Evolutionary conservation across 2,113 vertebrate genomes (phyloP), one percentile per base, ranked within the genome.

Genomic region (Vulpes lagopus): DNA sequence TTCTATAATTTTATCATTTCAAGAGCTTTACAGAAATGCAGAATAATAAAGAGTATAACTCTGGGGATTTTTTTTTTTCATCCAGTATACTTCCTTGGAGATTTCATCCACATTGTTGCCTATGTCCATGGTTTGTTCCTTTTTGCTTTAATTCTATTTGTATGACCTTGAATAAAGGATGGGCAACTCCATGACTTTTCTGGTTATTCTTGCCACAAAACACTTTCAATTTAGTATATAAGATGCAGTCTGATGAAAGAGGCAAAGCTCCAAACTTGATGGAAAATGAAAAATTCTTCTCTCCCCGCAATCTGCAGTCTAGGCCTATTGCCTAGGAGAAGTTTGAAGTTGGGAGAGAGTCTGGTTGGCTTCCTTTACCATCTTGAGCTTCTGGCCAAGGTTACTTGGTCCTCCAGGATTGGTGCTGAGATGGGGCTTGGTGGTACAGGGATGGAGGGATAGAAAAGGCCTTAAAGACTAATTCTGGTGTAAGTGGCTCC

Each of bases 1-100:
- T 94, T 94, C 62, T 84, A 9, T 94, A 69, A 43, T 83, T 94
- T 91, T 87, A 43, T 64, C 49, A 81, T 94, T 94, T 97, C 67
- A 79, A 83, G 84, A 76, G 7, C 11, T 30, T 83, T 81, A 51
- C 71, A 83, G 62, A 93, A 89, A 51, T 80, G 64, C 38, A 91
- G 35, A 38, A 62, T 62, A 57, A 73, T 73, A 23, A 15, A 25
- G 64, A 32, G 16, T 67, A 30, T 67, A 67, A 74, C 6, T 92
- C 94, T 95, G 53, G 53, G 62, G 55, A 38, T 19, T 57, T 17
- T 57, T 57, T 59, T 67, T 65, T 55, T 82, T 25, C 20, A 69
- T 49, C 79, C 22, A 86, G 10, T 71, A 8, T 86, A 71, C 60
- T 88, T 80, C 69, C 81, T n/a, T 43, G 30, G 53, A 74, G 49